Evolutionary conservation across 1,140 invertebrate genomes (phyloP).

Genomic region (Drosophila rufa): DNA sequence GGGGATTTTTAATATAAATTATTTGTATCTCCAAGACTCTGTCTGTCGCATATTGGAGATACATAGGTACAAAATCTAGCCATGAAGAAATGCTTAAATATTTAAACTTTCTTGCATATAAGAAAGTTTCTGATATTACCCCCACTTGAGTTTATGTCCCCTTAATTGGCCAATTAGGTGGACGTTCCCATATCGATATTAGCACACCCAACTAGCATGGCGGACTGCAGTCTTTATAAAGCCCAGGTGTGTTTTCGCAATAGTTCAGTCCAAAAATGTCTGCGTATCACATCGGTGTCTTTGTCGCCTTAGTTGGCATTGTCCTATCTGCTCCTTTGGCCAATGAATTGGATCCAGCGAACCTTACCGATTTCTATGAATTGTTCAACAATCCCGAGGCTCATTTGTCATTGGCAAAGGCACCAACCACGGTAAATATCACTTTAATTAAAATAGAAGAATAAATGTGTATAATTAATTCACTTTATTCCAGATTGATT

Average conservation of each 20-base stretch:
- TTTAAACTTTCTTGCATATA: not conserved
- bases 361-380: slow-evolving; percentile 29
- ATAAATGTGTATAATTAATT: not conserved
- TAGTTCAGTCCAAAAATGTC: slow-evolving; percentile 30
- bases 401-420: slow-evolving; percentile 20
- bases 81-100: not conserved
- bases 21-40: too few relatives aligned
- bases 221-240: slow-evolving; percentile 17
- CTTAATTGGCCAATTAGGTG: slow-evolving; percentile 12
- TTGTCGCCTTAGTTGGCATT: slow-evolving; percentile 3
- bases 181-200: slow-evolving; percentile 22
- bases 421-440: slow-evolving; percentile 41
- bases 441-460: not conserved
- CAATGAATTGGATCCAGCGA: not conserved
- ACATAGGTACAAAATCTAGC: too few relatives aligned
- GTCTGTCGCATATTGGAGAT: too few relatives aligned
- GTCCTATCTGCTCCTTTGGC: not conserved
- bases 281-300: not conserved
- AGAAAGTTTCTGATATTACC: not conserved
- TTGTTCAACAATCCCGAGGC: slow-evolving; percentile 47
- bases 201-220: not conserved
- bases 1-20: too few relatives aligned
- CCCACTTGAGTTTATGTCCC: slow-evolving; percentile 12
- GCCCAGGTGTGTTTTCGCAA: not conserved
- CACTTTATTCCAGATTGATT: not conserved